These are phyloP conservation scores for Chesias legatella DNA, from an alignment of 2,888 invertebrate genomes.

Conservation along the genomic window DNA sequence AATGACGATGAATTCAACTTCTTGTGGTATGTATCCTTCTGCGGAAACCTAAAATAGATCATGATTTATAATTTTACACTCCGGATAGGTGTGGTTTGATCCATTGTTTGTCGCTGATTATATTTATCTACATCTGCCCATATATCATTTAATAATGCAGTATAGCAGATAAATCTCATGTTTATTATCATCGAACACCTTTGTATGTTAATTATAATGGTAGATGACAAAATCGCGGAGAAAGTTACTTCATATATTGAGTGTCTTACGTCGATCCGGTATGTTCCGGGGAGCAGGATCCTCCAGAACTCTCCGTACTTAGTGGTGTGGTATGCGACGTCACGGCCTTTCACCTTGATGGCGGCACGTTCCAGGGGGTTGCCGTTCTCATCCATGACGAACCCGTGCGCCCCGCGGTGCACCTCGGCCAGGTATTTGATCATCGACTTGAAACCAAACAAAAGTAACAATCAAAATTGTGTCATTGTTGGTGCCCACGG, in stretches of 20 bases:
- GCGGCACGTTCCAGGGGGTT: slow-evolving; percentile 89
- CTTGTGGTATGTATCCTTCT: slow-evolving; percentile 90
- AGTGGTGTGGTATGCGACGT: slow-evolving; percentile 91
- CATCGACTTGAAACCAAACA: slow-evolving; percentile 81
- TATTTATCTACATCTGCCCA: neutral
- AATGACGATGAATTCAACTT: slow-evolving; percentile 92
- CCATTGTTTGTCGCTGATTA: no score
- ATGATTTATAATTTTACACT: slow-evolving; percentile 2
- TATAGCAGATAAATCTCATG: neutral
- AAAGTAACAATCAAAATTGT: no score
- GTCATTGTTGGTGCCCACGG: no score
- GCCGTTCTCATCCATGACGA: slow-evolving; percentile 89
- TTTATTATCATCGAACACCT: no score
- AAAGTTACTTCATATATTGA: no score
- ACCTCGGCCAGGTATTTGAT: slow-evolving; percentile 92
- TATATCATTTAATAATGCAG: neutral
- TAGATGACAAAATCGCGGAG: no score
- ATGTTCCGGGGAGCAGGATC: slow-evolving; percentile 91
- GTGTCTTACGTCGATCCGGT: slow-evolving; percentile 87
- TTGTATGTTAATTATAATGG: no score
- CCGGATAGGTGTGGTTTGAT: no score
- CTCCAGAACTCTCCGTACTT: slow-evolving; percentile 98
- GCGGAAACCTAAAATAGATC: slow-evolving; percentile 84
- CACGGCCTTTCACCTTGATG: slow-evolving; percentile 88
- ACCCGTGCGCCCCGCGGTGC: slow-evolving; percentile 93